phyloP scores from a whole-genome alignment of 2,888 invertebrate genomes.

The Watsonalla cultraria region DNA sequence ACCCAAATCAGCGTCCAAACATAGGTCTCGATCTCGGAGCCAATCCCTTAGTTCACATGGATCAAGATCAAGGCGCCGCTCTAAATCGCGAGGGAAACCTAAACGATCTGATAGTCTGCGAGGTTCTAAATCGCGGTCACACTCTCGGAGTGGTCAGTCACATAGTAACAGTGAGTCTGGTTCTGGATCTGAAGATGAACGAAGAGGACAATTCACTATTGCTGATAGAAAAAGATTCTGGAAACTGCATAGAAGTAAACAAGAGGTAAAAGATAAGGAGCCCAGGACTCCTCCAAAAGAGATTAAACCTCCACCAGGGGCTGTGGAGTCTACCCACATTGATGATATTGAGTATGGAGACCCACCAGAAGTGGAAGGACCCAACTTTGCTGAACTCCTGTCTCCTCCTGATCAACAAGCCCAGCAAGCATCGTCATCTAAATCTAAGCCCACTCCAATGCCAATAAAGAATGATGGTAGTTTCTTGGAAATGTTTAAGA shows the following conservation, averaged over 20 bases:
- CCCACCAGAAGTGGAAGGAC: constrained; percentile 69
- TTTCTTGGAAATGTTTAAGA: constrained; percentile 94
- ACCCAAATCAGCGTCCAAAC: constrained; percentile 34
- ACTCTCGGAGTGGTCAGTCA: constrained; percentile 38
- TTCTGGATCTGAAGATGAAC: constrained; percentile 58
- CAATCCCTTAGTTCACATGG: constrained; percentile 32
- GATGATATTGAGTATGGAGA: constrained; percentile 66
- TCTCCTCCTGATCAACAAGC: constrained; percentile 50
- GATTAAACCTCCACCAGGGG: constrained; percentile 63
- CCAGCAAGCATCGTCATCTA: constrained; percentile 52
- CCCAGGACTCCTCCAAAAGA: constrained; percentile 53
- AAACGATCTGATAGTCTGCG: constrained; percentile 29
- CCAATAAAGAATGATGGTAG: constrained; percentile 94
- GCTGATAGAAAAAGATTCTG: constrained; percentile 68
- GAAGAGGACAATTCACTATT: constrained; percentile 70
- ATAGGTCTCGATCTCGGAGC: constrained; percentile 44
- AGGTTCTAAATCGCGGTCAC: constrained; percentile 37
- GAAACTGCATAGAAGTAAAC: constrained; percentile 58
- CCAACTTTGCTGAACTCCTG: constrained; percentile 63
- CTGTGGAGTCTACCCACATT: constrained; percentile 46
- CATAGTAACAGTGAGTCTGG: constrained; percentile 41
- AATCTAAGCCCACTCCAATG: constrained; percentile 77
- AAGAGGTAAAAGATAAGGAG: constrained; percentile 43
- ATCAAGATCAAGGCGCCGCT: constrained; percentile 34
- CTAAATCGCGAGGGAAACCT: constrained; percentile 37